Evolutionary conservation across 2,113 vertebrate species (phyloP), one percentile per base, ranked within the genome.

Genomic region (Pseudorhombus dupliciocellatus): DNA sequence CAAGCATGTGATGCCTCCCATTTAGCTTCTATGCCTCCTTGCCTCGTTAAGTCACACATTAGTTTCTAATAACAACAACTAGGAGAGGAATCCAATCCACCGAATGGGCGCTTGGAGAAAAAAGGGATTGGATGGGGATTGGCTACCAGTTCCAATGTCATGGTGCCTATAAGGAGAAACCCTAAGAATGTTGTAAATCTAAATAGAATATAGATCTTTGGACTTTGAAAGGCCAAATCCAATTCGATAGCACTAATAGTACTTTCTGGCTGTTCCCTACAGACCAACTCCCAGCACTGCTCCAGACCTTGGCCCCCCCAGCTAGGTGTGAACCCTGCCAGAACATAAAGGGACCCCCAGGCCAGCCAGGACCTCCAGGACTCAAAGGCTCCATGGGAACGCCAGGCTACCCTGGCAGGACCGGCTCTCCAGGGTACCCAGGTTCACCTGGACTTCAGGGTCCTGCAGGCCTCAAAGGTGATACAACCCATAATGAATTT

Each of bases 211-310:
- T 22, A 24, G 63, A 24, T 50, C 26, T 20, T 11, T 14, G 10
- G 51, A 25, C 22, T 53, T 25, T 53, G 21, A 52, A 4, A 60
- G 9, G 1, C 14, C 40, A 20, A 30, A 31, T 51, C 26, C 16
- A 22, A 22, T 26, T 14, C 1, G 3, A 0, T 14, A 10, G 51
- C 48, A 59, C 58, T 21, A 25, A 34, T 66, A 55, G 46, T 7
- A 65, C 37, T 1, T 57, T 74, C 15, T 72, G 57, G 25, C 51
- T 80, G 14, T 70, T 18, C 10, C 56, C 73, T 57, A 21, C 74
- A 94, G 93, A 87, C 69, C 93, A 95, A 68, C 87, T 95, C 21
- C 91, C 92, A 57, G 87, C 86, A 12, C 31, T 95, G 26, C 90
- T 94, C 55, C 93, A 92, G 79, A 80, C 62, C 1, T 82, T 94